Evolutionary conservation across 1,140 invertebrate genomes (phyloP), one percentile per base, ranked within the genome.

Genomic region (Brachionus sp.): DNA sequence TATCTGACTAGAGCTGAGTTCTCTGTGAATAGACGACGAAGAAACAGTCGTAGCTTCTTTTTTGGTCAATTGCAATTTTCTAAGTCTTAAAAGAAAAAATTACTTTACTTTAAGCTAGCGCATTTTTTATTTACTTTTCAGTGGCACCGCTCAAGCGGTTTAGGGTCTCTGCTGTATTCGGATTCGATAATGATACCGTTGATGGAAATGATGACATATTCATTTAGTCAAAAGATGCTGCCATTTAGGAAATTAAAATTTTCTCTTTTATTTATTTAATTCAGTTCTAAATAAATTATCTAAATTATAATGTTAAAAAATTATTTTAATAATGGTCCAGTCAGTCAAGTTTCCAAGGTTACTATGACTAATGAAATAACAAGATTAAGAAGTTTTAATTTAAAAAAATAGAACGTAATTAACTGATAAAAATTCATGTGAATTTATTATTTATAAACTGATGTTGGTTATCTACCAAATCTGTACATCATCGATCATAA

Each of bases 11-110:
- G 39, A 46, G 37, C 77, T 39, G 29, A 53, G 13, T 16, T 80
- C 50, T 39, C 50, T 16, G 23, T 80, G 77, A 10, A 62, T 80
- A 12, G 50, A 66, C 37, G 46, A 23, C 12, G 44, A 62, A 10
- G 75, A 53, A 13, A 62, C 75, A 50, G 75, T 62, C 6, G 75
- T 78, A 5, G 77, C 77, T 57, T 80, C 77, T 66, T 80, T 80
- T 50, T 80, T 80, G 50, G 35, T 37, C 33, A 80, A 62, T 39
- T 78, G 46, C 19, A 78, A 25, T 80, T 80, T 80, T 13, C 39
- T 57, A 13, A 80, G 50, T 25, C 75, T 78, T 53, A 2, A 62
- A 78, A 78, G 16, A 70, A 37, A 42, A 23, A 70, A 19, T 70
- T 70, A 19, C 10, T 5, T 35, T 35, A 23, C 16, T 70, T 19